Base-by-base conservation (phyloP, 1,140 invertebrate species). In the Drosophila ercepeae region DNA sequence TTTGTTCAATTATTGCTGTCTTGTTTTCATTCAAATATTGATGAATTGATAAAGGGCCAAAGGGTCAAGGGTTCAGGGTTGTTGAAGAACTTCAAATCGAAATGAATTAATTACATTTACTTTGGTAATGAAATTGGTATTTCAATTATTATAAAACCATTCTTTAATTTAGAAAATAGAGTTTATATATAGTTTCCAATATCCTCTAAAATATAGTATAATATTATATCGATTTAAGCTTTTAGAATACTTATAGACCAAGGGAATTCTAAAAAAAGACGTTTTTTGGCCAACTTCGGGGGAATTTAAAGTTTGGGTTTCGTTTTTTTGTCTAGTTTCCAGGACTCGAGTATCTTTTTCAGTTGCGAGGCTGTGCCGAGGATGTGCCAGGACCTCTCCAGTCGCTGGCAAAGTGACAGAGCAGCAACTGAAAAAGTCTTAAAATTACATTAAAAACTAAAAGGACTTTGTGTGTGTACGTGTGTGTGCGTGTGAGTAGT, bases 381-480 rank as follows among this genome's bases (percentile, higher is more conserved):
- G 29, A 32, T 32, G 29, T 32, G 9, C 9, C 29, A 32, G 29
- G 29, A 32, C 29, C 11, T 32, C 29, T n/a, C 36, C 36, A 16
- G 3, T 32, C 45, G 36, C 59, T 18, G 39, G 65, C 55, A 76
- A 81, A 81, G 78, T 82, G 77, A 77, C 77, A 82, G 14, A 42
- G 36, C 59, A 76, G 53, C 67, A 54, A 60, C 77, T 72, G 75
- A 82, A 81, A 82, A 81, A 57, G 57, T 82, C 77, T 81, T 57
- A 67, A 81, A 81, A 81, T 81, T 81, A 81, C 78, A 81, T 81
- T 81, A 82, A 81, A 81, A 81, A 82, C 78, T 81, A 82, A 81
- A 81, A 78, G 75, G 64, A 76, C 54, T 75, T 67, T 67, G 61
- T 45, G 58, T 53, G 67, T 34, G 46, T 49, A 59, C 63, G 39